Conservation (phyloP, 2,113 vertebrate species). For the Oenanthe oenanthe region DNA sequence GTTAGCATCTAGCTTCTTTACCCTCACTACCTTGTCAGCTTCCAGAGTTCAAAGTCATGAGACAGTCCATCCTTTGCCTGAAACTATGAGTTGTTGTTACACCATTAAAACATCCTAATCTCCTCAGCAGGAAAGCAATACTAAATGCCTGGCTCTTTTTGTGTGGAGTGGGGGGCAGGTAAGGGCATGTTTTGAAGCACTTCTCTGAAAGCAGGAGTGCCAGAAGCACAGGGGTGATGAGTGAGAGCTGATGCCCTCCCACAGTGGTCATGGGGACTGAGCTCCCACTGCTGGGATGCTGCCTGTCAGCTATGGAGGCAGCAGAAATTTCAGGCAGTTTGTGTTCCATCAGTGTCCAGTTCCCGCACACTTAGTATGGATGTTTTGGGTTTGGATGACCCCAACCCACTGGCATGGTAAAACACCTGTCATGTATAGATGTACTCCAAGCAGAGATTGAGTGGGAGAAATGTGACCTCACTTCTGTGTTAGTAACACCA, state of each 20-base stretch:
- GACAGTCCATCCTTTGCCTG: neutral
- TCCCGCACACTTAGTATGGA: neutral
- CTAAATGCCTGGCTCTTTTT: neutral
- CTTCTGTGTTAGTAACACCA: neutral
- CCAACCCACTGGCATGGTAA: neutral
- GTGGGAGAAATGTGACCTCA: neutral
- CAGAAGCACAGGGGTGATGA: neutral
- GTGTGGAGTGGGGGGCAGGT: accelerated
- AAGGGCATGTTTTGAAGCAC: neutral
- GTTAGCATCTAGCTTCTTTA: neutral
- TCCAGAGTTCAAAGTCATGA: neutral
- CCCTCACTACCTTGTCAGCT: neutral
- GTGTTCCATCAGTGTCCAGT: too few species aligned
- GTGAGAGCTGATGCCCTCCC: neutral
- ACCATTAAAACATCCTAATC: neutral
- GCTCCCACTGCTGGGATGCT: neutral
- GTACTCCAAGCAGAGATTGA: neutral
- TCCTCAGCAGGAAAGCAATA: neutral
- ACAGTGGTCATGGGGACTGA: neutral
- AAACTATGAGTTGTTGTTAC: neutral
- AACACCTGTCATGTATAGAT: neutral
- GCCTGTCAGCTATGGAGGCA: neutral
- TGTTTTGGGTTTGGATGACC: neutral
- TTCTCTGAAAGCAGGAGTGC: neutral
- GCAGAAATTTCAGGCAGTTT: neutral